Conservation (phyloP, 1,140 invertebrate genomes). For the Aphelenchoides fujianensis region DNA sequence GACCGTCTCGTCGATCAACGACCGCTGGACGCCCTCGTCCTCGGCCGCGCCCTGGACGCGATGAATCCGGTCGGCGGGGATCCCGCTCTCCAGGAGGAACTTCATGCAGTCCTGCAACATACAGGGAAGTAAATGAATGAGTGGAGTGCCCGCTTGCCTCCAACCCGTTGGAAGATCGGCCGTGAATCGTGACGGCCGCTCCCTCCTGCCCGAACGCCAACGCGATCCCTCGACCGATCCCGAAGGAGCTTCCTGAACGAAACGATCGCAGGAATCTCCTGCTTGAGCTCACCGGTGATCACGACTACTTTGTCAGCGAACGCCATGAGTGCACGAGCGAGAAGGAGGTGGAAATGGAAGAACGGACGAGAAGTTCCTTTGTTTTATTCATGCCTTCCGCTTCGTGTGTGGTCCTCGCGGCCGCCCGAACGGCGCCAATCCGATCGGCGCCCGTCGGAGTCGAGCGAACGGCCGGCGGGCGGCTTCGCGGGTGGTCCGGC, state of each 20-base stretch:
- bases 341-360: not conserved
- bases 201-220: not conserved
- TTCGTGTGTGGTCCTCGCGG: not conserved
- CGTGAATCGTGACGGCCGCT: not conserved
- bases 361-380: not conserved
- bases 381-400: not conserved
- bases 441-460: not conserved
- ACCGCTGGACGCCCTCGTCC: not conserved
- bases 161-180: not conserved
- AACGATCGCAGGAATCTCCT: not conserved
- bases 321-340: not conserved
- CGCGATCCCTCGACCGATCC: constrained; percentile 2
- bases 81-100: not conserved
- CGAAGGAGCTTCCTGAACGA: not conserved
- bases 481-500: not conserved
- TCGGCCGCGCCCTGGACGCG: not conserved
- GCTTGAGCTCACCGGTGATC: not conserved
- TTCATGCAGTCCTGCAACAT: not conserved
- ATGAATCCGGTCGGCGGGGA: not conserved
- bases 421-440: too few species aligned
- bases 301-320: constrained; percentile 13
- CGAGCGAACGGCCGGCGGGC: not conserved
- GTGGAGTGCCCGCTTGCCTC: not conserved
- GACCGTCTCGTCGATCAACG: constrained; percentile 5
- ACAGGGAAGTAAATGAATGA: not conserved